A percentile compares a stretch with the other conserved stretches of the same genome.
Evolutionary conservation across 2,888 invertebrate genomes (phyloP).

Genomic region (Spatulosminthurus flaviceps): DNA sequence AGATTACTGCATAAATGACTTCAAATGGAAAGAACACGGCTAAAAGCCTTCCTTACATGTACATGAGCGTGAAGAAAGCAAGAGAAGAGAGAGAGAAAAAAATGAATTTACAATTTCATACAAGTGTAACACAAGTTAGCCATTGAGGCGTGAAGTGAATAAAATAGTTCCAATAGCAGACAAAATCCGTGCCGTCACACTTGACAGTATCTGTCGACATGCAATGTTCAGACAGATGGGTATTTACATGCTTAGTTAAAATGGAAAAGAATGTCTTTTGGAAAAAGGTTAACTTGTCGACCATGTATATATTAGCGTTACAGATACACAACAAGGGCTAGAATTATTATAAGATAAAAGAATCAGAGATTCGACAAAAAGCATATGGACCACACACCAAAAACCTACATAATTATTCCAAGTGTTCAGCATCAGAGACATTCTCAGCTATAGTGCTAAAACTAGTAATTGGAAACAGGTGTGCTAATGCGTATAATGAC

Average conservation of each 20-base stretch:
- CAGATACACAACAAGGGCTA: too few species aligned
- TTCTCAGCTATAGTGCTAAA: too few species aligned
- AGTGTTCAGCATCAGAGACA: too few species aligned
- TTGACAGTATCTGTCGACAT: slow-evolving; percentile 6
- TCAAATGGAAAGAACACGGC: too few species aligned
- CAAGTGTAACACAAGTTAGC: slow-evolving; percentile 10
- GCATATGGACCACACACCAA: not conserved
- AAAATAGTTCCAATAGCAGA: slow-evolving; percentile 9
- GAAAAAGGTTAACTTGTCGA: slow-evolving; percentile 18
- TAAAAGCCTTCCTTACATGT: not conserved
- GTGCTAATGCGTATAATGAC: too few species aligned
- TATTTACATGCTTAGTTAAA: slow-evolving; percentile 18
- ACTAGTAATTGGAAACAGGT: too few species aligned
- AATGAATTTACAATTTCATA: slow-evolving; percentile 20
- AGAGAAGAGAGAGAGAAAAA: slow-evolving; percentile 15
- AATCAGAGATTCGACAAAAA: too few species aligned
- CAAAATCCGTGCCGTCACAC: slow-evolving; percentile 33
- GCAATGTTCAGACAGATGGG: not conserved
- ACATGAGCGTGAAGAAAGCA: slow-evolving; percentile 3
- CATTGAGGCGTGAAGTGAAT: slow-evolving; percentile 26
- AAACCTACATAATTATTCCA: too few species aligned
- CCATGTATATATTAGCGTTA: not conserved
- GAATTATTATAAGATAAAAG: slow-evolving; percentile 10
- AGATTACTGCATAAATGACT: too few species aligned
- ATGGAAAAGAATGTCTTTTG: not conserved